These are phyloP conservation scores for Antheraea mylitta DNA, from an alignment of 1,140 invertebrate species.

Conservation along the genomic window DNA sequence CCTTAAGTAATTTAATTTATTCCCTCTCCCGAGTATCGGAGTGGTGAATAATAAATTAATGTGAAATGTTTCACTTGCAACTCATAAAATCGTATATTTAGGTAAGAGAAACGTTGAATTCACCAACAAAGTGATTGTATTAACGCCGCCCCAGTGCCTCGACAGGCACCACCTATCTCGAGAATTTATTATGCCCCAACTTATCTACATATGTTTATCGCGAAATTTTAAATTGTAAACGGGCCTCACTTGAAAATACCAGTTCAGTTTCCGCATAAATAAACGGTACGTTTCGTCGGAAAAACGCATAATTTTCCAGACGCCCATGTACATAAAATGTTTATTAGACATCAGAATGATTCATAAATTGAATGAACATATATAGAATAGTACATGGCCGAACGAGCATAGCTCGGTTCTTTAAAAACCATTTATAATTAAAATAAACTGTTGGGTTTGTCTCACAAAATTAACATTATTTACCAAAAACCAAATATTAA, in stretches of 20 bases:
- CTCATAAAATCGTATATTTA: conserved; percentile 13
- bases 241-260: conserved; percentile 44
- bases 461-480: too few relatives aligned
- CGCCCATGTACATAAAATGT: background rate
- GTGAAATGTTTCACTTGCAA: conserved; percentile 6
- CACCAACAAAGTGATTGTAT: conserved; percentile 53
- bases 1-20: conserved; percentile 1
- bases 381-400: too few relatives aligned
- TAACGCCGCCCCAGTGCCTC: conserved; percentile 30
- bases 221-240: conserved; percentile 70
- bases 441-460: too few relatives aligned
- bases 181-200: conserved; percentile 56
- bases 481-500: too few relatives aligned
- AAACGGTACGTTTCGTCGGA: conserved; percentile 28
- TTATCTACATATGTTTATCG: conserved; percentile 69
- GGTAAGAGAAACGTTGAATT: conserved; percentile 32
- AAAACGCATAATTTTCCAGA: conserved; percentile 20
- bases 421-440: too few relatives aligned
- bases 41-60: conserved; percentile 11
- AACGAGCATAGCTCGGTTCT: too few relatives aligned
- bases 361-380: background rate
- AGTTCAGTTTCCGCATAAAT: conserved; percentile 31
- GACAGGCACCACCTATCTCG: conserved; percentile 27
- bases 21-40: background rate
- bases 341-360: background rate